phyloP scores from a whole-genome alignment of 2,113 vertebrate species.

The Etheostoma spectabile region DNA sequence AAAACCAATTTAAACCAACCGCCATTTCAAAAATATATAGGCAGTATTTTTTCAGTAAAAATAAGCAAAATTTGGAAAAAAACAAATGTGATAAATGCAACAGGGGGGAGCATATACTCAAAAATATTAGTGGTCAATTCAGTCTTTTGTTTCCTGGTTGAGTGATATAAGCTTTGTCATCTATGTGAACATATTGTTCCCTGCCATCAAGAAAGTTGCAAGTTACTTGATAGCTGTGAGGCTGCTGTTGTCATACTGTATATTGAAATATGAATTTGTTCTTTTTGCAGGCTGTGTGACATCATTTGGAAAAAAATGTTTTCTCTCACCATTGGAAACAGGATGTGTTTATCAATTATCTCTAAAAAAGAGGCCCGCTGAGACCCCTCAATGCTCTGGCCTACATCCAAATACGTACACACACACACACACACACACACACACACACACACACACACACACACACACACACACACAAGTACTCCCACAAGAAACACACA shows the following conservation, averaged over 20 bases:
- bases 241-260: constrained; percentile 33
- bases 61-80: background rate
- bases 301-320: constrained; percentile 74
- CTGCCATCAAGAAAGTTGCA: constrained; percentile 1
- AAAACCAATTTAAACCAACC: background rate
- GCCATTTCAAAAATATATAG: background rate
- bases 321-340: constrained; percentile 82
- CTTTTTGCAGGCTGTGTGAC: constrained; percentile 63
- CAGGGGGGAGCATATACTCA: background rate
- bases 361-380: constrained; percentile 55
- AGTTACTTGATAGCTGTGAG: constrained; percentile 31
- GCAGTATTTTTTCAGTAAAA: background rate
- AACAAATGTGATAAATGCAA: background rate
- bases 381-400: constrained; percentile 65
- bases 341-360: constrained; percentile 83
- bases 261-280: constrained; percentile 47
- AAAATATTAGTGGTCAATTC: background rate
- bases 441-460: constrained; percentile 45
- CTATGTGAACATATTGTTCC: background rate
- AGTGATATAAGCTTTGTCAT: background rate
- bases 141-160: background rate
- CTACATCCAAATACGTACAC: constrained; percentile 10
- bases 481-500: constrained; percentile 42
- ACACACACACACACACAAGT: constrained; percentile 41
- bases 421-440: constrained; percentile 26